Base-by-base conservation (phyloP, 2,797 vertebrate species). In the Masticophis lateralis region DNA sequence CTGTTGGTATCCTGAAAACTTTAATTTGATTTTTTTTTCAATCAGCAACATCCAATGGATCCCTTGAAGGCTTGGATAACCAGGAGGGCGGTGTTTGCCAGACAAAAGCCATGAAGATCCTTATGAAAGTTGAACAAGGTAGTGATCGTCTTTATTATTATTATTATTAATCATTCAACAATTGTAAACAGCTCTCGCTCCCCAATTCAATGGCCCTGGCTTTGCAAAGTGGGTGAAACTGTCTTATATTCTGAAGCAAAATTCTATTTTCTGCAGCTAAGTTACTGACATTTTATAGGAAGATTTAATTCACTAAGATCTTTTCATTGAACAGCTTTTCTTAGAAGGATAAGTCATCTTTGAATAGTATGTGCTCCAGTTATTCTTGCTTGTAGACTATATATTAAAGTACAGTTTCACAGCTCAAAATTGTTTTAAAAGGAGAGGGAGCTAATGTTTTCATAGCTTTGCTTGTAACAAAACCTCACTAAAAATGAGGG, bases 41-140 rank as follows among this genome's bases (percentile, higher is more conserved):
- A 96, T 97, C 96, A 99, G 99, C 99, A 97, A 99, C 99, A 97
- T 99, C 99, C 94, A 99, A 99, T 96, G 98, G 99, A 98, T 99
- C 99, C 97, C 98, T 99, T 98, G 99, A 99, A 97, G 99, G 99
- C 97, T 98, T 99, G 97, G 98, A 99, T 98, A 99, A 99, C 98
- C 99, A 99, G 98, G 99, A 99, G 97, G 99, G 99, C 95, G 99
- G 99, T 94, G 99, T 99, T 95, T 99, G 99, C 98, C 99, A 98
- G 98, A 99, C 98, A 97, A 99, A 98, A 98, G 98, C 99, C 97
- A 99, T 99, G 99, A 99, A 99, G 98, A 99, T 99, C 97, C 97
- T 99, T 97, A 99, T 99, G 99, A 99, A 99, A 98, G 99, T 99
- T 98, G 99, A 99, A 98, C 99, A 99, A 98, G 99, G 99, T 99